These are phyloP conservation scores for Hemiscyllium ocellatum DNA, from an alignment of 2,113 vertebrate species.

Conservation along the genomic window DNA sequence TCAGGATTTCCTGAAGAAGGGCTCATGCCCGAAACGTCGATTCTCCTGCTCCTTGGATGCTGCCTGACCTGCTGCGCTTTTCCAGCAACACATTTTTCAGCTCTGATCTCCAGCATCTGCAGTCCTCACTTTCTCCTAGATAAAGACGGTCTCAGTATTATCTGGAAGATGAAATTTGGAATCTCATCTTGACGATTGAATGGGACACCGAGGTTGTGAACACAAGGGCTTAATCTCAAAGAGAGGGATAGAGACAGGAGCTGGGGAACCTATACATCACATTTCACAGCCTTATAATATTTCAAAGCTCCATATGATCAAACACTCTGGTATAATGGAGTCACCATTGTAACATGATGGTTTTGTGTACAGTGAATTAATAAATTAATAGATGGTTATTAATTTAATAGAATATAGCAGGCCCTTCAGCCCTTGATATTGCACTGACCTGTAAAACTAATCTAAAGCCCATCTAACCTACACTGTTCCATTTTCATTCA, in stretches of 20 bases:
- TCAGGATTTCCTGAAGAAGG: no score
- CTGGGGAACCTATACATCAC: background rate
- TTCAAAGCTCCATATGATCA: background rate
- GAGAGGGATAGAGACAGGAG: background rate
- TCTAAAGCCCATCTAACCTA: no score
- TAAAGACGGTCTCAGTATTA: background rate
- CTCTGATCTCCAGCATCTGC: no score
- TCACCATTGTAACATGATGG: background rate
- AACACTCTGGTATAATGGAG: background rate
- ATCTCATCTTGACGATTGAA: background rate
- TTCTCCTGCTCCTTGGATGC: no score
- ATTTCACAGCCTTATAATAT: background rate
- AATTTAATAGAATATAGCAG: no score
- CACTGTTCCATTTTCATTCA: no score
- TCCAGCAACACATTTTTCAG: no score
- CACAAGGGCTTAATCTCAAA: background rate
- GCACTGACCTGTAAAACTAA: no score
- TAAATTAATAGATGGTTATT: background rate
- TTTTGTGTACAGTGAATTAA: background rate
- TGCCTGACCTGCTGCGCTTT: no score
- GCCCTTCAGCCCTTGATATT: no score
- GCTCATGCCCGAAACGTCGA: no score
- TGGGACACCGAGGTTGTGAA: background rate
- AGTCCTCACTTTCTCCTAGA: no score
- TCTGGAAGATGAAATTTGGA: background rate